Evolutionary conservation across 1,140 invertebrate species (phyloP), one percentile per base, ranked within the genome.

Genomic region (Musca domestica): DNA sequence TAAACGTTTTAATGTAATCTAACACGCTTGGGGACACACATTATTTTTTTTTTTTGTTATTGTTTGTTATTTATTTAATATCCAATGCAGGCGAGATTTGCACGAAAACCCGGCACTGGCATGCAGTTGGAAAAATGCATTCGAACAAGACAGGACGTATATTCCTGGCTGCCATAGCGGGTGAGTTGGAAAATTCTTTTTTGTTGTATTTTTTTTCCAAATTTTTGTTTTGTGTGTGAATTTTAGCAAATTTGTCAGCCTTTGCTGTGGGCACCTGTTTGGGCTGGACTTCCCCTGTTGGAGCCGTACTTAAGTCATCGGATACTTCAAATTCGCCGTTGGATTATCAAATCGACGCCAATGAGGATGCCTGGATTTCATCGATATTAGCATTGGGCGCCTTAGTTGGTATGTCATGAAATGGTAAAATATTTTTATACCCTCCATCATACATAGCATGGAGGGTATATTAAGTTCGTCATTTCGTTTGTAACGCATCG

Each of bases 311-410:
- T 7, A 75, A 84, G 48, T 71, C 78, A 0, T 41, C 65, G 23
- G 75, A 78, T 25, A 74, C 84, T 0, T 74, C 76, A 0, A 76
- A 84, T 25, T 85, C 84, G 7, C 88, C 88, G 0, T 67, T 90
- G 1, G 70, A 69, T 56, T 58, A 71, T 15, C 83, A 81, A 0
- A 70, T 71, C 1, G 66, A 81, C 0, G 12, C 68, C 0, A 84
- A 86, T 3, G 82, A 92, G 71, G 82, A 83, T 58, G 90, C 92
- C 0, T 96, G 92, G 93, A 90, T 95, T 67, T 92, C 90, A 1
- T 92, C 92, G 0, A 79, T 95, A 3, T 83, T 95, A 54, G 88
- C 92, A 0, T 74, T 95, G 12, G 94, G 93, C 10, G 92, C 93
- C n/a, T 84, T 92, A 9, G 73, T 91, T 23, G 92, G 92, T 77